Base-by-base conservation (phyloP, 2,113 vertebrate species). In the Corythornis vintsioides region DNA sequence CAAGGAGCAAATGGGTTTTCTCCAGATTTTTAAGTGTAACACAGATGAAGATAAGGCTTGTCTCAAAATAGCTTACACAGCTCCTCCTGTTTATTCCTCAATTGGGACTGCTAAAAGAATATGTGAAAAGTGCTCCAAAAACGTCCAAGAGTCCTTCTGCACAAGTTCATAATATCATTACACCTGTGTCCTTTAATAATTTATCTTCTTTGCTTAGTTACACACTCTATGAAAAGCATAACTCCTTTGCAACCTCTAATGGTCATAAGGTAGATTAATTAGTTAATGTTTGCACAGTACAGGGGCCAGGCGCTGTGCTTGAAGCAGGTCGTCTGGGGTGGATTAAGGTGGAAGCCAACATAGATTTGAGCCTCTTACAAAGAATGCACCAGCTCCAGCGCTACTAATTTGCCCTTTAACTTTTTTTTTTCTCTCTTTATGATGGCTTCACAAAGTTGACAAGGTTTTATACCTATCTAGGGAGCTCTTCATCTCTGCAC, bases 211-310 rank as follows among this genome's bases (percentile, higher is more conserved):
- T 57, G 45, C 66, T 88, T 86, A 69, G 53, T 76, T 84, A 83
- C 57, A 74, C 10, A 21, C 6, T 72, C 29, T 40, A 24, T 81
- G 79, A 94, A 77, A 74, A 83, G 57, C 60, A 83, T 52, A 90
- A 75, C 26, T 67, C 43, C 61, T 91, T 80, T 86, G 35, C 87
- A 95, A 61, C 64, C 60, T 89, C 64, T 38, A 45, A 35, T 43
- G 60, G 71, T 64, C 60, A n/a, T 77, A 64, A 90, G 47, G n/a
- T 80, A 57, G 87, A 94, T 94, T 95, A 95, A 94, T 95, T 93
- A 94, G 89, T 88, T 93, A 89, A 94, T 89, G 87, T 93, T 95
- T 94, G 67, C 79, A 85, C 89, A 96, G 81, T 13, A 40, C 43
- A 76, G 33, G 22, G 66, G 82, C 84, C 89, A 89, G 82, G 56